A percentile compares a stretch with the other conserved stretches of the same genome.
Evolutionary conservation across 2,888 invertebrate species (phyloP).

Genomic region (Enoplolaimus lenunculus): DNA sequence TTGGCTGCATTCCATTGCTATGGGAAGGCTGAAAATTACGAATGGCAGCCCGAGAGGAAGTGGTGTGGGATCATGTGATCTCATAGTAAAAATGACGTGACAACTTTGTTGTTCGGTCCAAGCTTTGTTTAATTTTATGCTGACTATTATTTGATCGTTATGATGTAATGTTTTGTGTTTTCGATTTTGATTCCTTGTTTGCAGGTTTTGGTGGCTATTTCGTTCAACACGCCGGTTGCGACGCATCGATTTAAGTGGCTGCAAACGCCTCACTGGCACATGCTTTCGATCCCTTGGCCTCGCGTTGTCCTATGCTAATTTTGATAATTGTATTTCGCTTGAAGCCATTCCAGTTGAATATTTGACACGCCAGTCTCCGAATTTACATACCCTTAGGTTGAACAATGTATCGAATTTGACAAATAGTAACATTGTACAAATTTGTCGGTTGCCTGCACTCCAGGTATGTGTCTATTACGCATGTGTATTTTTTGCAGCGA

Average conservation of each 20-base stretch:
- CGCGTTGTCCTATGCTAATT: conserved; percentile 22
- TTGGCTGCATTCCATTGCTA: too few relatives aligned
- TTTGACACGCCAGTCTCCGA: not conserved
- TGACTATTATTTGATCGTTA: too few relatives aligned
- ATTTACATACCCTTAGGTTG: not conserved
- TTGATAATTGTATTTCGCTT: not conserved
- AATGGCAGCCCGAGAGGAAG: too few relatives aligned
- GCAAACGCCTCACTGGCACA: conserved; percentile 31
- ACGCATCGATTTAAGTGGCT: conserved; percentile 33
- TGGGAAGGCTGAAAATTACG: too few relatives aligned
- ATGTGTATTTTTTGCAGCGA: too few relatives aligned
- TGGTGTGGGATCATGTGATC: too few relatives aligned
- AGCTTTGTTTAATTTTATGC: too few relatives aligned
- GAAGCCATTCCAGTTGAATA: not conserved
- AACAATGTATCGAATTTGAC: not conserved
- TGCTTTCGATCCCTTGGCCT: conserved; percentile 35
- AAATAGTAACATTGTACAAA: not conserved
- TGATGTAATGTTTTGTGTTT: too few relatives aligned
- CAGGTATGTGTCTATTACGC: conserved; percentile 6
- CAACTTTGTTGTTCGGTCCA: too few relatives aligned
- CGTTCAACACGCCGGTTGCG: conserved; percentile 30
- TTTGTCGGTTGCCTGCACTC: not conserved
- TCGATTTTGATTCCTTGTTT: too few relatives aligned
- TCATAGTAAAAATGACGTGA: too few relatives aligned
- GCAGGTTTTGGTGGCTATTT: conserved; percentile 37